These are phyloP conservation scores for Enteromius fasciolatus DNA, from an alignment of 2,797 vertebrate genomes.

Conservation along the genomic window DNA sequence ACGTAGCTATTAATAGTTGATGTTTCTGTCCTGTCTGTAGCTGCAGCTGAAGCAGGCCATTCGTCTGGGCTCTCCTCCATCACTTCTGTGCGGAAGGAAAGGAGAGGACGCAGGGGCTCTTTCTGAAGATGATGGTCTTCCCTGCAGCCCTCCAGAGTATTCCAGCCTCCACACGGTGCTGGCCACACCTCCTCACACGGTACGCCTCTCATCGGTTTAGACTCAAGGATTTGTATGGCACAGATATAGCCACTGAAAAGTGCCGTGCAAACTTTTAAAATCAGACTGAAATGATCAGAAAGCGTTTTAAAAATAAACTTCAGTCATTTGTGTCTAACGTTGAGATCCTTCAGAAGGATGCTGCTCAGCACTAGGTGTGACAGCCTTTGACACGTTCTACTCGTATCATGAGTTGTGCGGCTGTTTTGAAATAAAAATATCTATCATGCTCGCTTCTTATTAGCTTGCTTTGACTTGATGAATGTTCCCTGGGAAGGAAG, in stretches of 20 bases:
- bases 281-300: background rate
- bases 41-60: slow-evolving; percentile 80
- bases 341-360: background rate
- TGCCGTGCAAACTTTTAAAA: background rate
- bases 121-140: slow-evolving; percentile 82
- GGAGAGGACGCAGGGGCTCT: slow-evolving; percentile 76
- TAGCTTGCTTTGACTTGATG: background rate
- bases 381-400: background rate
- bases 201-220: slow-evolving; percentile 3
- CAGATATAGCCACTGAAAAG: background rate
- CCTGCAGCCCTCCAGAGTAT: slow-evolving; percentile 80
- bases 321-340: background rate
- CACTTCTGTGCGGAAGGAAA: slow-evolving; percentile 75
- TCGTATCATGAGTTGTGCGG: too few species aligned
- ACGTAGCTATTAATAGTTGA: background rate
- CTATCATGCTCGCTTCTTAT: background rate
- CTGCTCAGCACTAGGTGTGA: background rate
- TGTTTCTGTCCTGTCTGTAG: slow-evolving; percentile 54
- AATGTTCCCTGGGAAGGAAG: background rate
- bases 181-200: slow-evolving; percentile 65
- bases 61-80: slow-evolving; percentile 78
- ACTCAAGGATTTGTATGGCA: background rate
- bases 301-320: slow-evolving; percentile 4
- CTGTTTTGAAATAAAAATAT: background rate
- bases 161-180: slow-evolving; percentile 68